A percentile compares a stretch with the other conserved stretches of the same genome.
These are phyloP conservation scores for Cheilosia variabilis DNA, from an alignment of 2,888 invertebrate species.

Conservation along the genomic window DNA sequence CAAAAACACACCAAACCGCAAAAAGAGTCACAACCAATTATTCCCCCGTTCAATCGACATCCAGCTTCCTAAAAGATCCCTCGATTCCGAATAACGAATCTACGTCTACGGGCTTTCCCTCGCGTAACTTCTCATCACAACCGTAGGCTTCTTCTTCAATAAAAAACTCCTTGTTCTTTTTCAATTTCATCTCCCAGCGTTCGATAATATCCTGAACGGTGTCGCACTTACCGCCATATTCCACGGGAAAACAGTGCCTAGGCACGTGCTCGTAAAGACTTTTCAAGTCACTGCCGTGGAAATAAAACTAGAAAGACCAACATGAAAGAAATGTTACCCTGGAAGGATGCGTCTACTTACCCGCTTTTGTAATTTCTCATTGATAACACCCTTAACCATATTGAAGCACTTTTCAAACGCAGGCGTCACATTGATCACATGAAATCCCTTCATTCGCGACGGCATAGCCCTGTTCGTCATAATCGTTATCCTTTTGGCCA, in stretches of 20 bases:
- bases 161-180: slow-evolving; percentile 55
- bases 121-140: slow-evolving; percentile 60
- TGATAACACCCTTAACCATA: slow-evolving; percentile 85
- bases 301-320: slow-evolving; percentile 83
- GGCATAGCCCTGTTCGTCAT: slow-evolving; percentile 86
- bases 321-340: background rate
- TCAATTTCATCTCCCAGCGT: slow-evolving; percentile 59
- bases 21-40: background rate
- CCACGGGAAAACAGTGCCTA: slow-evolving; percentile 85
- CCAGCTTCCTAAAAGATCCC: slow-evolving; percentile 76
- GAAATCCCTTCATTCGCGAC: slow-evolving; percentile 85
- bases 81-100: slow-evolving; percentile 73
- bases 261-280: slow-evolving; percentile 86
- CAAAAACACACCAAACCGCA: too few relatives aligned
- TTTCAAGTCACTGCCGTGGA: slow-evolving; percentile 85
- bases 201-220: slow-evolving; percentile 40
- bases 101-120: slow-evolving; percentile 13
- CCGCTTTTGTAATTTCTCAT: slow-evolving; percentile 85
- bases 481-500: slow-evolving; percentile 85
- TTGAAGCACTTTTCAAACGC: slow-evolving; percentile 85
- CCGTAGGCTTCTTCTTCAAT: slow-evolving; percentile 72
- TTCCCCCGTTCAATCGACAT: slow-evolving; percentile 71
- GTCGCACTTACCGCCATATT: slow-evolving; percentile 86
- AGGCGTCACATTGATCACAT: slow-evolving; percentile 85
- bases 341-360: slow-evolving; percentile 79